phyloP scores from a whole-genome alignment of 2,797 vertebrate genomes.

The Paguma larvata region DNA sequence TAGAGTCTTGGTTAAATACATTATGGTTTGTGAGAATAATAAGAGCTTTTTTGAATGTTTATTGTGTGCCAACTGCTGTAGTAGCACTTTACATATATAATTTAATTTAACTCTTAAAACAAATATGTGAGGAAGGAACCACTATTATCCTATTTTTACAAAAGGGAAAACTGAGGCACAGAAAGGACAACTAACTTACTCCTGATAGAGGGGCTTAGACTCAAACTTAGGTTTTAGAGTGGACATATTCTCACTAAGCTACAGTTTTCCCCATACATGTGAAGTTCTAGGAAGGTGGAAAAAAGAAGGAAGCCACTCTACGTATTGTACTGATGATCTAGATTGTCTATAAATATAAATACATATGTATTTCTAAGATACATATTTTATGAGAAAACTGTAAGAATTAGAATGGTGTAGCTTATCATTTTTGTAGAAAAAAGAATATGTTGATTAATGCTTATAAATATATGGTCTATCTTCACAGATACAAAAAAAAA shows the following conservation, averaged over 20 bases:
- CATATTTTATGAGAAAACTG: not conserved
- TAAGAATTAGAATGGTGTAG: not conserved
- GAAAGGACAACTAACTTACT: not conserved
- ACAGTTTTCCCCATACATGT: not conserved
- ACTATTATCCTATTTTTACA: constrained; percentile 14
- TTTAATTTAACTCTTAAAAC: not conserved
- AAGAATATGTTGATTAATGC: not conserved
- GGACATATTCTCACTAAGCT: not conserved
- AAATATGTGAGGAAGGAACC: not conserved
- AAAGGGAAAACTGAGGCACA: not conserved
- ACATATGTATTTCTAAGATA: not conserved
- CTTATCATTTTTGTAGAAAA: constrained; percentile 1
- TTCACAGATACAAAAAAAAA: not conserved
- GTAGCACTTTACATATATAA: not conserved
- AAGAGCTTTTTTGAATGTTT: not conserved
- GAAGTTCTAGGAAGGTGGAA: not conserved
- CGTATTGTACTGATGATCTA: not conserved
- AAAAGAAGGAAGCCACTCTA: not conserved
- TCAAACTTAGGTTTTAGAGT: not conserved
- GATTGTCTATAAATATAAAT: not conserved
- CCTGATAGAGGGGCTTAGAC: not conserved
- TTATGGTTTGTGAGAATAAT: not conserved
- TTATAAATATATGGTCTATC: not conserved
- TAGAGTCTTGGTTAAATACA: not conserved
- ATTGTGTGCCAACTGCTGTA: not conserved